Conservation (phyloP, 2,113 vertebrate genomes). For the Telmatochromis sp. region DNA sequence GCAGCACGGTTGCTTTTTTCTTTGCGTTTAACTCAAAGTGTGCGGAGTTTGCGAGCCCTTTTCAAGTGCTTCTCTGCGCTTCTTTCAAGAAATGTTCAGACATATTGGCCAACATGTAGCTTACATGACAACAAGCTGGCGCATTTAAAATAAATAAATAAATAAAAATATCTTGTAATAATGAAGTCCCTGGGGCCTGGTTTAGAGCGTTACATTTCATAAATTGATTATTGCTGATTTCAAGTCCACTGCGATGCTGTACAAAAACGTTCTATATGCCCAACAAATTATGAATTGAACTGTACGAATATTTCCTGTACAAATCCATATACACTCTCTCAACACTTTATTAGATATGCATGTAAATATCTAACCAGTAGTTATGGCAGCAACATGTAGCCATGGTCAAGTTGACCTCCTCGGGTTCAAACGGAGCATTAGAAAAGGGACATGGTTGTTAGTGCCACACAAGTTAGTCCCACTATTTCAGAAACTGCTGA, state of each 20-base stretch:
- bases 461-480: not conserved
- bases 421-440: not conserved
- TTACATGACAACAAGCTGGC: not conserved
- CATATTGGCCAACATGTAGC: not conserved
- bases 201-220: not conserved
- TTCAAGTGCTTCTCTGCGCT: not conserved
- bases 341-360: not conserved
- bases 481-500: not conserved
- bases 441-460: not conserved
- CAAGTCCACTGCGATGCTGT: not conserved
- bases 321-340: not conserved
- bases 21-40: not conserved
- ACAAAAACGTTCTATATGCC: not conserved
- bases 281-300: not conserved
- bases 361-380: not conserved
- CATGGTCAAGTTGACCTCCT: not conserved
- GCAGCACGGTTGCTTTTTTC: not conserved
- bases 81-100: not conserved
- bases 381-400: not conserved
- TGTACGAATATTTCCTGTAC: not conserved
- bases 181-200: not conserved
- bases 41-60: not conserved
- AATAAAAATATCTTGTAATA: not conserved
- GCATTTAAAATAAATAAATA: not conserved
- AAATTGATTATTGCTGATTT: not conserved